Conservation (phyloP, 37 sponge, comb jelly and placozoan genomes). For the Dysidea cf. avara region DNA sequence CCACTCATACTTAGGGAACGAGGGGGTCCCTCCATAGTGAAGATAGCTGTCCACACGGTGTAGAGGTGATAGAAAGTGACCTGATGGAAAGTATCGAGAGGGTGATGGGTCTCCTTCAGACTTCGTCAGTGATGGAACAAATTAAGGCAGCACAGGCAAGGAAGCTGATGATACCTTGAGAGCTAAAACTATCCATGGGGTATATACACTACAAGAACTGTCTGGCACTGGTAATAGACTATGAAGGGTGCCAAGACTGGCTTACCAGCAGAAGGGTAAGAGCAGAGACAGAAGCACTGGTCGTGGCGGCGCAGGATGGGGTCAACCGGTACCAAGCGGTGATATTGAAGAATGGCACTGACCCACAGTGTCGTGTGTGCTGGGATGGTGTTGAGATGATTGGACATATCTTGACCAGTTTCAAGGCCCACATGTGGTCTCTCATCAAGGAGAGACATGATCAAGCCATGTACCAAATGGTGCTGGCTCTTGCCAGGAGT, state of each 20-base stretch:
- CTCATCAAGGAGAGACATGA: constrained; percentile 4
- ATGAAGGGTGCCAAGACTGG: neutral
- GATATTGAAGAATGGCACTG: neutral
- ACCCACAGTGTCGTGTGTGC: neutral
- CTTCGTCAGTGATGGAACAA: no score
- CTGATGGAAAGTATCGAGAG: no score
- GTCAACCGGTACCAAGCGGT: neutral
- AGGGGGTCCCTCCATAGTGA: no score
- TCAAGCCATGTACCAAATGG: neutral
- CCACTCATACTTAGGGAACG: neutral
- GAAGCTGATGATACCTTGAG: no score
- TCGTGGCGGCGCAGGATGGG: constrained; percentile 28
- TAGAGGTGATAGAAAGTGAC: no score
- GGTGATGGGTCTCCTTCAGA: no score
- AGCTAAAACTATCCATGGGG: neutral
- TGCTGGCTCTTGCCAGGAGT: neutral
- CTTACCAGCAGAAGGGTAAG: neutral
- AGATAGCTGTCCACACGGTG: no score
- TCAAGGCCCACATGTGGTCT: neutral
- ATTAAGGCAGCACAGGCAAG: no score
- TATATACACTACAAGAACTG: neutral
- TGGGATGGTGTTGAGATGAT: neutral
- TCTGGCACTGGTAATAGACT: neutral
- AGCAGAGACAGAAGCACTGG: constrained; percentile 6
- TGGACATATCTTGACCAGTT: neutral